These are phyloP conservation scores for Heliconius cydno DNA, from an alignment of 2,888 invertebrate genomes.

Conservation along the genomic window DNA sequence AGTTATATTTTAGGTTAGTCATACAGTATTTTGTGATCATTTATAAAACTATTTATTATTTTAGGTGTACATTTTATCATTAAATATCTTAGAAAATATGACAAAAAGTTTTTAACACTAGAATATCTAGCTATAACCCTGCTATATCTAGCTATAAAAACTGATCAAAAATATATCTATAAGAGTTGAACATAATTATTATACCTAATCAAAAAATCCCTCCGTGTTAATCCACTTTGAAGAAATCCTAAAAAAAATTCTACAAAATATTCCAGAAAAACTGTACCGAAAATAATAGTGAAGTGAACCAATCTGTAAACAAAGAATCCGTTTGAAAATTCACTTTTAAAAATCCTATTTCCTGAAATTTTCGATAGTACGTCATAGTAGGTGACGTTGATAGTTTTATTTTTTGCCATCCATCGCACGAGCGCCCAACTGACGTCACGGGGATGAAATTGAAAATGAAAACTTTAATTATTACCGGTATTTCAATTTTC, in stretches of 20 bases:
- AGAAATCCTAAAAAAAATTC: background rate
- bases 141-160: too few species aligned
- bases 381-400: background rate
- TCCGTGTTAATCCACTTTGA: background rate
- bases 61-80: too few species aligned
- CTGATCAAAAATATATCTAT: too few species aligned
- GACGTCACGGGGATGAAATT: background rate
- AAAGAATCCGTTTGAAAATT: background rate
- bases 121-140: too few species aligned
- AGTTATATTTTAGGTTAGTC: background rate
- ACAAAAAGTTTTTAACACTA: too few species aligned
- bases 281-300: background rate
- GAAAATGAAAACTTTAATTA: constrained; percentile 14
- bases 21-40: too few species aligned
- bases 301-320: constrained; percentile 8
- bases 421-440: background rate
- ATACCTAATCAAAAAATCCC: too few species aligned
- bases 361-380: background rate
- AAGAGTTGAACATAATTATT: too few species aligned
- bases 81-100: too few species aligned
- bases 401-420: background rate
- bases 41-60: too few species aligned
- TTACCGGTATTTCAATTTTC: constrained; percentile 15
- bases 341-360: background rate
- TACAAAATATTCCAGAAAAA: background rate